Percentiles rank a stretch among this genome's conserved stretches.
Conservation (phyloP, 2,888 invertebrate species). For the Troilus luridus region DNA sequence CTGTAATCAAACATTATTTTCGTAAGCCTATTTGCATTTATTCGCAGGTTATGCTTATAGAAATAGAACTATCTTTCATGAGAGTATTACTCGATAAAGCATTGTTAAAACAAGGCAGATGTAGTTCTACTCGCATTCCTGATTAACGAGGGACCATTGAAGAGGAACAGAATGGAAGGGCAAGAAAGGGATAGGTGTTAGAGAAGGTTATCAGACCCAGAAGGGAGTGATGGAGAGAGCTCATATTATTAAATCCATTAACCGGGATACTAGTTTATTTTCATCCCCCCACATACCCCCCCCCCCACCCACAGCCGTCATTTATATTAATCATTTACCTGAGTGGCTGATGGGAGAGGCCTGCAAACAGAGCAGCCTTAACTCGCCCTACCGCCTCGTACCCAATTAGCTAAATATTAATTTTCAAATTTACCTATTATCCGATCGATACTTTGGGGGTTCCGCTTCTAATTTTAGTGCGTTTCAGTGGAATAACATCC, state of each 20-base stretch:
- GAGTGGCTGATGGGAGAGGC: background rate
- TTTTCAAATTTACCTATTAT: constrained; percentile 20
- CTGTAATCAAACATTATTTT: no score
- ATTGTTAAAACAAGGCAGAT: no score
- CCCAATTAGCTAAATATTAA: constrained; percentile 32
- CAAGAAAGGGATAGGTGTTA: background rate
- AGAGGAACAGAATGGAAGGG: constrained; percentile 10
- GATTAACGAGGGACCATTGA: background rate
- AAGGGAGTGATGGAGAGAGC: constrained; percentile 15
- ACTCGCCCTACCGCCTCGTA: background rate
- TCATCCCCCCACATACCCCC: background rate
- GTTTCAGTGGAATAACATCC: background rate
- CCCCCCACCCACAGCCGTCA: background rate
- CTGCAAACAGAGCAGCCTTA: constrained; percentile 19
- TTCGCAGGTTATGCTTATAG: no score
- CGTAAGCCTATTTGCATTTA: no score
- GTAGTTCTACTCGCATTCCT: no score
- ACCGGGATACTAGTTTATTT: constrained; percentile 6
- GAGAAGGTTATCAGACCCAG: background rate
- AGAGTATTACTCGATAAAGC: no score
- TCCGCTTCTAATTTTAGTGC: constrained; percentile 3
- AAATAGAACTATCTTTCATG: no score
- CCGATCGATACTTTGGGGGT: background rate
- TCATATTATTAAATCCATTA: constrained; percentile 20
- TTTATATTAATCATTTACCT: constrained; percentile 25